Evolutionary conservation across 2,113 vertebrate genomes (phyloP).

Genomic region (Spilogale gracilis): DNA sequence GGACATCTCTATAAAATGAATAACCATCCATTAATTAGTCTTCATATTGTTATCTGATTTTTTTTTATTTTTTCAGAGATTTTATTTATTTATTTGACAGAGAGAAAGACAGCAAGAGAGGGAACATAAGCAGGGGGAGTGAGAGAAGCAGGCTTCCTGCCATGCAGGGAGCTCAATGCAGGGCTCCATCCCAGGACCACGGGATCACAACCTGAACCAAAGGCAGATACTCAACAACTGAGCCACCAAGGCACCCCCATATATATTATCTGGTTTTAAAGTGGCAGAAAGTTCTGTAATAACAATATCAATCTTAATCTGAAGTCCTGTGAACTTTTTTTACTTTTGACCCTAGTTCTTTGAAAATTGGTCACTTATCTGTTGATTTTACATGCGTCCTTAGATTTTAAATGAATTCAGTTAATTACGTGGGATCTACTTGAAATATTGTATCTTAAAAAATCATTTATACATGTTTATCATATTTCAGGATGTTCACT

Average conservation of each 20-base stretch:
- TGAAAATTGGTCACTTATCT: neutral
- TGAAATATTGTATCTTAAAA: slow-evolving; percentile 66
- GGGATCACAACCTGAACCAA: no score
- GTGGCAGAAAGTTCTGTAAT: neutral
- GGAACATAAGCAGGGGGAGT: no score
- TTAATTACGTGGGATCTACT: slow-evolving; percentile 34
- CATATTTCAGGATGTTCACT: slow-evolving; percentile 43
- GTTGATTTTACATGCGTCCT: slow-evolving; percentile 47
- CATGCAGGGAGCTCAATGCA: no score
- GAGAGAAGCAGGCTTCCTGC: no score
- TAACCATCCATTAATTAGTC: neutral
- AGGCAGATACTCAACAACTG: no score
- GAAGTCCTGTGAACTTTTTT: neutral
- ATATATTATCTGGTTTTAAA: neutral
- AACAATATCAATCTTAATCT: neutral
- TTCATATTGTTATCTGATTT: neutral
- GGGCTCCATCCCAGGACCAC: no score
- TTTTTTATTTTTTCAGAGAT: no score
- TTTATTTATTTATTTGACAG: no score
- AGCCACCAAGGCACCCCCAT: no score
- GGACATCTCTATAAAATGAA: neutral
- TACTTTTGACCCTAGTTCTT: slow-evolving; percentile 51
- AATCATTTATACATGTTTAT: neutral
- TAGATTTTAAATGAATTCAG: slow-evolving; percentile 50
- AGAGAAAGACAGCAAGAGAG: no score